Evolutionary conservation across 2,113 vertebrate species (phyloP).

Genomic region (Myotis davidii): DNA sequence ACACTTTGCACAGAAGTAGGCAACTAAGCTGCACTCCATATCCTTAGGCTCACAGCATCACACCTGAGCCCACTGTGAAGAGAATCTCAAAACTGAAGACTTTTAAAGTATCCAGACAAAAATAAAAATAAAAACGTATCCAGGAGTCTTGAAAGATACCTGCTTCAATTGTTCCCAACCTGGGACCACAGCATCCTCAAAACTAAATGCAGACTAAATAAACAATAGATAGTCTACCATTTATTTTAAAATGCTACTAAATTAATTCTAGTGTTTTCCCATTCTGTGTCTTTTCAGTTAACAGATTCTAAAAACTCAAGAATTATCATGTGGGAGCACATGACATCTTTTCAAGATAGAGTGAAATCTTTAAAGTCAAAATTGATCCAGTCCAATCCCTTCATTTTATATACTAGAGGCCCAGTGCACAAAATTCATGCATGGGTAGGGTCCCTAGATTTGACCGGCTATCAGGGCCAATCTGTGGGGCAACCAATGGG

Average conservation of each 20-base stretch:
- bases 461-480: no score
- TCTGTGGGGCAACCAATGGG: no score
- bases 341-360: slow-evolving; percentile 24
- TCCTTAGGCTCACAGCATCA: background rate
- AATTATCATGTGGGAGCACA: background rate
- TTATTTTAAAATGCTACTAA: background rate
- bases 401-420: background rate
- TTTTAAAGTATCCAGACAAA: background rate
- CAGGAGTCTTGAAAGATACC: background rate
- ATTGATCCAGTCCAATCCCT: background rate
- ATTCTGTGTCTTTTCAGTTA: background rate
- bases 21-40: background rate
- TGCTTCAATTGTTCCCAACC: background rate
- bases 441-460: no score
- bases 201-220: background rate
- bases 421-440: no score
- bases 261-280: background rate
- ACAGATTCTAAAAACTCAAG: background rate
- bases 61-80: background rate
- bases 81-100: background rate
- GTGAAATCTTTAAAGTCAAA: slow-evolving; percentile 17
- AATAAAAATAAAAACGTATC: background rate
- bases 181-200: background rate
- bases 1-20: background rate
- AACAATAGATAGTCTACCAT: background rate